A percentile compares a stretch with the other conserved stretches of the same genome.
phyloP scores from a whole-genome alignment of 2,797 vertebrate genomes.

The Neopelma chrysocephalum region DNA sequence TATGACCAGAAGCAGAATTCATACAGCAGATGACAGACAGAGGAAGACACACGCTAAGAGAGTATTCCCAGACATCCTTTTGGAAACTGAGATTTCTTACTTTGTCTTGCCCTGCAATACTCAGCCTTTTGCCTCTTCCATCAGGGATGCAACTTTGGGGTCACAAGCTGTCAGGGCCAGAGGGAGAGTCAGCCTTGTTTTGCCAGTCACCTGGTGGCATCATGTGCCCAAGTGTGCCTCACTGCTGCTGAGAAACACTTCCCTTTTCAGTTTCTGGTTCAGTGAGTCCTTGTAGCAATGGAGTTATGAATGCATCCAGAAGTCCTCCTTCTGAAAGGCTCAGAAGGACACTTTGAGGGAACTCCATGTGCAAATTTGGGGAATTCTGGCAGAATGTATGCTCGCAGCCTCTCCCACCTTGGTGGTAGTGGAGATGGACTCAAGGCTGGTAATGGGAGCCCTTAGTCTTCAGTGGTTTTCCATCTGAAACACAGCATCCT shows the following conservation, averaged over 20 bases:
- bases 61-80: conserved; percentile 9
- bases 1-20: conserved; percentile 42
- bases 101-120: not conserved
- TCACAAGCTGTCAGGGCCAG: too few relatives aligned
- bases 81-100: not conserved
- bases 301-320: too few relatives aligned
- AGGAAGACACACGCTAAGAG: conserved; percentile 7
- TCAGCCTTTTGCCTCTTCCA: not conserved
- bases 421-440: not conserved
- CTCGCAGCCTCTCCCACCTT: not conserved
- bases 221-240: not conserved
- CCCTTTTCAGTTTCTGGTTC: not conserved
- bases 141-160: not conserved
- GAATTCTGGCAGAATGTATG: not conserved
- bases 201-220: not conserved
- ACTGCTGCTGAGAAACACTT: not conserved
- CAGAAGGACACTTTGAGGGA: not conserved
- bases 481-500: not conserved
- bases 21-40: not conserved
- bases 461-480: not conserved
- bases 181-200: not conserved
- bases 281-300: too few relatives aligned
- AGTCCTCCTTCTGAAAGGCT: not conserved
- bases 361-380: not conserved
- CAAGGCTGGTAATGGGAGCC: not conserved